These are phyloP conservation scores for Grammomys surdaster DNA, from an alignment of 2,113 vertebrate genomes.

Conservation along the genomic window DNA sequence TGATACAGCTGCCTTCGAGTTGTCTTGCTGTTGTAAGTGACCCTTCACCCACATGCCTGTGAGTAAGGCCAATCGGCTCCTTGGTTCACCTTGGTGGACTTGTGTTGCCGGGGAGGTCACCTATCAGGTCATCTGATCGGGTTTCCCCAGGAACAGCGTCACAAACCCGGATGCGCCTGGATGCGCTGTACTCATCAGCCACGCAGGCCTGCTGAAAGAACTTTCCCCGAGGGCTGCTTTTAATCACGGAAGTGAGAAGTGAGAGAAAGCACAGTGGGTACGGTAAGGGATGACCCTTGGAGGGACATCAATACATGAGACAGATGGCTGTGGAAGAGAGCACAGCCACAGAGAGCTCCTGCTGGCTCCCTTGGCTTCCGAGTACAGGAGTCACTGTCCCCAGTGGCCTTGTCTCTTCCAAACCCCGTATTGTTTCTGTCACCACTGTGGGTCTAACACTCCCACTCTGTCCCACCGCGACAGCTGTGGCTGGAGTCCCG, in stretches of 20 bases:
- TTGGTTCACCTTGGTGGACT: background rate
- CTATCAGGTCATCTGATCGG: background rate
- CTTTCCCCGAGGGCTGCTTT: background rate
- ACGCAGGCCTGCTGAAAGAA: background rate
- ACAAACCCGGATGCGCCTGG: background rate
- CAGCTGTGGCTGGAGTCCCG: too few relatives aligned
- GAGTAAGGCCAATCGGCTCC: background rate
- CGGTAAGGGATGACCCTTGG: background rate
- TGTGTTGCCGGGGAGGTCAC: background rate
- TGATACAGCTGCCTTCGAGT: background rate
- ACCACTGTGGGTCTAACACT: rapidly evolving
- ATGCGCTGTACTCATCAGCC: background rate
- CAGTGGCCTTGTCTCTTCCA: background rate
- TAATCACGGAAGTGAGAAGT: background rate
- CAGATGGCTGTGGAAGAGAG: rapidly evolving
- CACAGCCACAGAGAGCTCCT: rapidly evolving
- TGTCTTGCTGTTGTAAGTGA: too few relatives aligned
- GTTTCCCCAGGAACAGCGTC: background rate
- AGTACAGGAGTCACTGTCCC: too few relatives aligned
- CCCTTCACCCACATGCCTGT: background rate
- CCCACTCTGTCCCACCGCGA: rapidly evolving
- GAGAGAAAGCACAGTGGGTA: background rate
- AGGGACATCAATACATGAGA: background rate
- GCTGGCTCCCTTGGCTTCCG: background rate
- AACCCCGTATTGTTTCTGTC: background rate